These are phyloP conservation scores for Galerucella calmariensis DNA, from an alignment of 2,888 invertebrate species.

Conservation along the genomic window DNA sequence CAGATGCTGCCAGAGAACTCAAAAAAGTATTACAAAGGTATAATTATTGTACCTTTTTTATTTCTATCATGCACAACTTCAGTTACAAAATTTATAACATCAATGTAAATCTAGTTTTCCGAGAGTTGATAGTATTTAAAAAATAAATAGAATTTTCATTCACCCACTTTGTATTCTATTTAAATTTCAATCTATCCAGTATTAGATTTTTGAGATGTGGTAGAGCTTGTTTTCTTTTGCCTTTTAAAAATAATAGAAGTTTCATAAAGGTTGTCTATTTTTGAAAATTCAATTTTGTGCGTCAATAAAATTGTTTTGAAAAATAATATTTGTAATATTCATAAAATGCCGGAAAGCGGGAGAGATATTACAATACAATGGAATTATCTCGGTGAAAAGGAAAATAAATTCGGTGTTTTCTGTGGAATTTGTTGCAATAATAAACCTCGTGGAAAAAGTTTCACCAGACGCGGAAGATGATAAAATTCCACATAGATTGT, in stretches of 20 bases:
- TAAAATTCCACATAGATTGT: no score
- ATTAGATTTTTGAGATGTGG: not conserved
- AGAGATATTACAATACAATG: no score
- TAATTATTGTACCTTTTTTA: no score
- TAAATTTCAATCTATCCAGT: not conserved
- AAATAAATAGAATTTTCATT: not conserved
- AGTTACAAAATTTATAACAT: not conserved
- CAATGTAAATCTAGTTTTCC: not conserved
- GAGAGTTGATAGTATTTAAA: not conserved
- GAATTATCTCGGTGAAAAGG: no score
- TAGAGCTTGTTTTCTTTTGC: not conserved
- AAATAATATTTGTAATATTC: not conserved
- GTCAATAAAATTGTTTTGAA: not conserved
- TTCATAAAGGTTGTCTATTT: not conserved
- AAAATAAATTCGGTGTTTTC: no score
- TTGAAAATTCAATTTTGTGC: not conserved
- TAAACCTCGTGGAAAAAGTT: no score
- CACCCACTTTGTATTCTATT: not conserved
- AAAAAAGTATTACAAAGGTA: no score
- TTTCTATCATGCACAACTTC: not conserved
- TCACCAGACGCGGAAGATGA: no score
- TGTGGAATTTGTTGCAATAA: no score
- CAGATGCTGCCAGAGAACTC: no score
- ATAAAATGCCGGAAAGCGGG: not conserved
- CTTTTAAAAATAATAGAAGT: not conserved